A percentile compares a stretch with the other conserved stretches of the same genome.
Evolutionary conservation across 2,113 vertebrate genomes (phyloP).

Genomic region (Donacobius atricapilla): DNA sequence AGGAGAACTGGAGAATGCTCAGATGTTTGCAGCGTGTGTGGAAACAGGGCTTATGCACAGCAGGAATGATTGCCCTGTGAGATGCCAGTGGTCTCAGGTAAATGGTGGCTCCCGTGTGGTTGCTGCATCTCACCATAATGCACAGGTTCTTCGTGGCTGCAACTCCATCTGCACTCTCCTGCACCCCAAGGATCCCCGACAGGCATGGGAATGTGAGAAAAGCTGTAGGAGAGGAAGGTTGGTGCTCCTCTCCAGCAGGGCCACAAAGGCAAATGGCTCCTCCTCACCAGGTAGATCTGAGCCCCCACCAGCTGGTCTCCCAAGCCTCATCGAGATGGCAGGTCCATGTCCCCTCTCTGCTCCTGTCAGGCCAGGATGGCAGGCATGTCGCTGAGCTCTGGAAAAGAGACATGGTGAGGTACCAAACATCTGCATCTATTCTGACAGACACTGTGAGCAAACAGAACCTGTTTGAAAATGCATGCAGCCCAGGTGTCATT

Average conservation of each 20-base stretch:
- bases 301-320: not conserved
- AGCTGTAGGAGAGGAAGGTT: not conserved
- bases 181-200: not conserved
- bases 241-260: not conserved
- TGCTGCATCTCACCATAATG: not conserved
- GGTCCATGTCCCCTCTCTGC: not conserved
- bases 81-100: not conserved
- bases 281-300: not conserved
- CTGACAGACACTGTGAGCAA: not conserved
- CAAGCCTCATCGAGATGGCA: accelerated
- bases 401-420: not conserved
- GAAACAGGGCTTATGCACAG: accelerated
- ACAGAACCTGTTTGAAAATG: not conserved
- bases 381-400: conserved; percentile 39
- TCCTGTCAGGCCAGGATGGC: not conserved
- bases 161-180: not conserved
- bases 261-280: not conserved
- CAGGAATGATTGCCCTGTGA: not conserved
- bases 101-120: not conserved
- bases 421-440: not conserved
- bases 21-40: not conserved
- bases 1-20: not conserved
- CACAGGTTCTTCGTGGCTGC: not conserved
- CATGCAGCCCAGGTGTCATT: not conserved
- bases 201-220: not conserved